Evolutionary conservation across 2,888 invertebrate species (phyloP).

Genomic region (Andricus quercusramuli): DNA sequence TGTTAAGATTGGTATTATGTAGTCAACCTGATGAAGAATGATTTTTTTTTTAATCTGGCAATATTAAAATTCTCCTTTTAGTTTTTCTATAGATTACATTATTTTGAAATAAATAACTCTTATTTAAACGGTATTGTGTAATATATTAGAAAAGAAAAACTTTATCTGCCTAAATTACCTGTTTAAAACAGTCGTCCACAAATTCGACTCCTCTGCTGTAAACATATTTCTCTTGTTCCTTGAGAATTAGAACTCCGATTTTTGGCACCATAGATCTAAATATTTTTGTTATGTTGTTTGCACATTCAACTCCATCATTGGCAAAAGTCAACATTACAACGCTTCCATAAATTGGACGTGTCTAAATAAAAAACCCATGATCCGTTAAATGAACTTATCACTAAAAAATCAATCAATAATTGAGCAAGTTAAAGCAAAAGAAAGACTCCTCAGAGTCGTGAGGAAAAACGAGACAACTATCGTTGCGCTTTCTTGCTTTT

Average conservation of each 20-base stretch:
- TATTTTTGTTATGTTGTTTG: conserved; percentile 79
- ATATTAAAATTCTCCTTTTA: neutral
- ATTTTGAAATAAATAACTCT: too few species aligned
- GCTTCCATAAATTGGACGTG: conserved; percentile 57
- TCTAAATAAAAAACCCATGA: conserved; percentile 49
- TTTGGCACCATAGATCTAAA: conserved; percentile 74
- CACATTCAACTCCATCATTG: conserved; percentile 80
- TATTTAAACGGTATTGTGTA: too few species aligned
- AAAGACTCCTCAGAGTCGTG: too few species aligned
- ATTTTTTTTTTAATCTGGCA: conserved; percentile 17
- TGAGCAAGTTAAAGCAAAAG: too few species aligned
- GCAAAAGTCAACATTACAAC: conserved; percentile 80
- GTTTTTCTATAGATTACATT: neutral
- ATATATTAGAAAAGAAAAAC: too few species aligned
- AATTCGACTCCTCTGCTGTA: conserved; percentile 81
- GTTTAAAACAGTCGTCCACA: conserved; percentile 81
- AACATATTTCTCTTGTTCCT: conserved; percentile 80
- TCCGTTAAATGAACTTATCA: neutral
- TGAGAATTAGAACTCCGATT: conserved; percentile 78
- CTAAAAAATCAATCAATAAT: neutral
- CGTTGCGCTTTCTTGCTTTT: too few species aligned
- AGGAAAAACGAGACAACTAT: too few species aligned
- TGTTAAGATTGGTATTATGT: conserved; percentile 81
- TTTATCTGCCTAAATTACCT: conserved; percentile 71
- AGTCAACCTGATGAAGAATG: conserved; percentile 79